These are phyloP conservation scores for Machaerirhynchus nigripectus DNA, from an alignment of 2,113 vertebrate genomes.

Conservation along the genomic window DNA sequence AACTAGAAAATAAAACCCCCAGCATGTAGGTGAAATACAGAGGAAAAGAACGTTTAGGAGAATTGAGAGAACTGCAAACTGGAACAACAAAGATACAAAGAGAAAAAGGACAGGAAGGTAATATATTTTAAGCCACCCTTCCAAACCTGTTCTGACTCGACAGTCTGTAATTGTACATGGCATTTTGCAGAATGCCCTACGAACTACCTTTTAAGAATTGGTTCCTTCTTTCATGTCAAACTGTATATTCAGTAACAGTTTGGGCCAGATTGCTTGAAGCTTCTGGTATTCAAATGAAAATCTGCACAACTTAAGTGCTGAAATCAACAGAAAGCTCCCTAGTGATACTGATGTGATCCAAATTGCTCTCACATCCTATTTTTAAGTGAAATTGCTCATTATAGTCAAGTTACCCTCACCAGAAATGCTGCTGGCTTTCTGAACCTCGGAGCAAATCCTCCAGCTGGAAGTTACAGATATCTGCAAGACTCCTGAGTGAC, in stretches of 20 bases:
- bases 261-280: not conserved
- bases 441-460: not conserved
- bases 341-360: not conserved
- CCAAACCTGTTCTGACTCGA: not conserved
- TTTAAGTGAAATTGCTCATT: not conserved
- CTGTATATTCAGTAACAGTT: not conserved
- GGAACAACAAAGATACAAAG: not conserved
- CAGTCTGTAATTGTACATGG: not conserved
- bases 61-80: not conserved
- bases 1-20: not conserved
- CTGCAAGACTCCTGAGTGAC: not conserved
- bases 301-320: not conserved
- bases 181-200: not conserved
- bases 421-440: not conserved
- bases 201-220: not conserved
- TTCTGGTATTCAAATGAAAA: not conserved
- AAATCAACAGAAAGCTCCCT: not conserved
- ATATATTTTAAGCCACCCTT: not conserved
- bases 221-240: not conserved
- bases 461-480: not conserved
- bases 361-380: not conserved
- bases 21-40: not conserved
- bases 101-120: not conserved
- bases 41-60: not conserved
- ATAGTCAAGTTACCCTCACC: not conserved